Evolutionary conservation across 1,140 invertebrate genomes (phyloP).

Genomic region (Scaptomyza montana): DNA sequence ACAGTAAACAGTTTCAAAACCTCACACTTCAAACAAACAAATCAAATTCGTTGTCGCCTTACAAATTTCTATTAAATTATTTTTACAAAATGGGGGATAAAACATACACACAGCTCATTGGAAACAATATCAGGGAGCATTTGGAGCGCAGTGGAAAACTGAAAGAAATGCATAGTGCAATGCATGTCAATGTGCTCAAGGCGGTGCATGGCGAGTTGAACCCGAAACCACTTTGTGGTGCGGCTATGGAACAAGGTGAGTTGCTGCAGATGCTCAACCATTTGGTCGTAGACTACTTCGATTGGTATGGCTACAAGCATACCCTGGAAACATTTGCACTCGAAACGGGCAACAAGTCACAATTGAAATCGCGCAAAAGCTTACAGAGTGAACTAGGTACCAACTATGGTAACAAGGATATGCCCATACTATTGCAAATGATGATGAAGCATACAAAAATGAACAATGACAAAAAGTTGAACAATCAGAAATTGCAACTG

Average conservation of each 20-base stretch:
- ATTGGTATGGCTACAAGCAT: slow-evolving; percentile 69
- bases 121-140: slow-evolving; percentile 46
- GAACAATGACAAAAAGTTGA: neutral
- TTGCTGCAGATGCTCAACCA: slow-evolving; percentile 53
- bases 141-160: slow-evolving; percentile 52
- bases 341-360: slow-evolving; percentile 40
- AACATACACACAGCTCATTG: slow-evolving; percentile 26
- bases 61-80: neutral
- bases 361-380: slow-evolving; percentile 19
- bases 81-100: slow-evolving; percentile 18
- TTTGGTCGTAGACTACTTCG: slow-evolving; percentile 63
- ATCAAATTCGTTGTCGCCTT: slow-evolving; percentile 21
- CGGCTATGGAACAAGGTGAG: neutral
- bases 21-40: neutral
- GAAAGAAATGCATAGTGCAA: slow-evolving; percentile 43
- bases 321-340: slow-evolving; percentile 63
- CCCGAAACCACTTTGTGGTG: slow-evolving; percentile 22
- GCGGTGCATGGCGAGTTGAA: slow-evolving; percentile 39
- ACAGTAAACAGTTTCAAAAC: neutral
- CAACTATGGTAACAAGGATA: slow-evolving; percentile 23
- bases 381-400: slow-evolving; percentile 20
- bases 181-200: slow-evolving; percentile 53
- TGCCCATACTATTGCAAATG: slow-evolving; percentile 61
- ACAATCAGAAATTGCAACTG: neutral
- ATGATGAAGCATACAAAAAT: slow-evolving; percentile 17